Percentiles rank a stretch among this genome's conserved stretches.
Conservation (phyloP, 1,140 invertebrate genomes). For the Tenebrio molitor region DNA sequence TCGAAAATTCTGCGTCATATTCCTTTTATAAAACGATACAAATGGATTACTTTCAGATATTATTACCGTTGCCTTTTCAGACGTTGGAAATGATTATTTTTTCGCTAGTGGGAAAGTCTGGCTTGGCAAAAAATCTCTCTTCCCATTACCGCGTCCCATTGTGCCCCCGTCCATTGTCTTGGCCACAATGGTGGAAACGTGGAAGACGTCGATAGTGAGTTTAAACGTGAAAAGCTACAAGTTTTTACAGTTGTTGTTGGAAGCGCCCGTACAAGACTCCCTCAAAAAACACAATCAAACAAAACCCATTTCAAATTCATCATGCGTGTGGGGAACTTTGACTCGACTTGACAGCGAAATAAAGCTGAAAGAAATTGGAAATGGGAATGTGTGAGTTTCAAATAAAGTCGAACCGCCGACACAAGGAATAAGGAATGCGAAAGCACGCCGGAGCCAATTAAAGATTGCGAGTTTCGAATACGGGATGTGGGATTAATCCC, state of each 20-base stretch:
- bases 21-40: conserved; percentile 24
- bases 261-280: conserved; percentile 27
- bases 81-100: conserved; percentile 29
- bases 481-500: conserved; percentile 20
- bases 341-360: conserved; percentile 50
- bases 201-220: not conserved
- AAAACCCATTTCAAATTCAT: conserved; percentile 52
- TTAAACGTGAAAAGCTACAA: conserved; percentile 17
- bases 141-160: not conserved
- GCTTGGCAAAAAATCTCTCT: not conserved
- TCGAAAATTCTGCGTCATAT: conserved; percentile 10
- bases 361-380: conserved; percentile 51
- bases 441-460: conserved; percentile 40
- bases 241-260: conserved; percentile 17
- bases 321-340: conserved; percentile 49
- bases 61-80: conserved; percentile 14
- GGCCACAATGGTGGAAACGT: not conserved
- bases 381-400: conserved; percentile 51
- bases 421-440: conserved; percentile 44
- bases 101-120: not conserved
- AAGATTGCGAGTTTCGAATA: conserved; percentile 41
- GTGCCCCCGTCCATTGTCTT: not conserved
- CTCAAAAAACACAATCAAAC: conserved; percentile 50
- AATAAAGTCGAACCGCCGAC: conserved; percentile 43
- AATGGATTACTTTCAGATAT: conserved; percentile 28